phyloP scores from a whole-genome alignment of 2,797 vertebrate genomes.

The Merluccius polli region DNA sequence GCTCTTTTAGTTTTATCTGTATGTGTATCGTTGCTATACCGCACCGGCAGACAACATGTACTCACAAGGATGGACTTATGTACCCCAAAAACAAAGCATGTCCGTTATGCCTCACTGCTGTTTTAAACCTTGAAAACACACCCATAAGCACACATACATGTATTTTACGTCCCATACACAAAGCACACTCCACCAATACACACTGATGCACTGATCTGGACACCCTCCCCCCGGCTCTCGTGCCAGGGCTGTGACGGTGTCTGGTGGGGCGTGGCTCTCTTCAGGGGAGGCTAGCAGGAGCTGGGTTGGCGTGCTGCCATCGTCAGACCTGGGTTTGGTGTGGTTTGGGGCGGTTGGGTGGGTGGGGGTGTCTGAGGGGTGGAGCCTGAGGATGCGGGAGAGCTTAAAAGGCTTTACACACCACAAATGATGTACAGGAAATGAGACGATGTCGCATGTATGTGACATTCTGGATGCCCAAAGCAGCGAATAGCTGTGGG shows the following conservation, averaged over 20 bases:
- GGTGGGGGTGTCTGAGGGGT: conserved; percentile 32
- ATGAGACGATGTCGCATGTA: too few relatives aligned
- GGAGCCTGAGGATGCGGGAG: conserved; percentile 31
- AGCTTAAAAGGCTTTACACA: conserved; percentile 11
- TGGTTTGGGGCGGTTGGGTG: conserved; percentile 22
- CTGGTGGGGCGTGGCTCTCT: conserved; percentile 68
- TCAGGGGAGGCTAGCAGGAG: conserved; percentile 77
- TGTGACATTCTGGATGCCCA: too few relatives aligned
- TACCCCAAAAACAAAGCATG: neutral
- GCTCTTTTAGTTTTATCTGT: neutral
- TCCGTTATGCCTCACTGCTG: neutral
- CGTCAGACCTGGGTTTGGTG: conserved; percentile 70
- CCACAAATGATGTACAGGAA: neutral
- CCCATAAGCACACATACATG: conserved; percentile 22
- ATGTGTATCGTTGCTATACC: neutral
- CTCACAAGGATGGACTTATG: neutral
- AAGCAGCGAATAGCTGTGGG: too few relatives aligned
- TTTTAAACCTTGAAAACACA: neutral
- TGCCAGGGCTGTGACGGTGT: conserved; percentile 46
- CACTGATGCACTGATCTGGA: conserved; percentile 17
- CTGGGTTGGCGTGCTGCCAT: conserved; percentile 85
- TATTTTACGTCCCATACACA: conserved; percentile 31
- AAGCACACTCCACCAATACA: conserved; percentile 49
- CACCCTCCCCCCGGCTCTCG: conserved; percentile 40
- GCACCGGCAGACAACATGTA: neutral